phyloP scores from a whole-genome alignment of 2,888 invertebrate genomes.

The Brassicogethes aeneus region DNA sequence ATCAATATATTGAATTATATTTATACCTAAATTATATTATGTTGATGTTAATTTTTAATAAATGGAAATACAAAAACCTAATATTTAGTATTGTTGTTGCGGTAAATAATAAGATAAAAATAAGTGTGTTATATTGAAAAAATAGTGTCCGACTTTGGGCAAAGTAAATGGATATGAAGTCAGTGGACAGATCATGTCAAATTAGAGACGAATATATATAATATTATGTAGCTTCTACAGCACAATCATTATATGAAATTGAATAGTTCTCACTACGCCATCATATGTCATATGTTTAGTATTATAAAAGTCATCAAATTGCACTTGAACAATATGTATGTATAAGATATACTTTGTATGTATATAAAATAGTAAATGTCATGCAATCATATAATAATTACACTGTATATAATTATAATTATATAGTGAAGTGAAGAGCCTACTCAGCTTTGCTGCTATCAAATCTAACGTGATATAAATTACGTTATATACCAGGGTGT shows the following conservation, averaged over 20 bases:
- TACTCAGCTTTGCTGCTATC: constrained; percentile 37
- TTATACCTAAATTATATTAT: too few relatives aligned
- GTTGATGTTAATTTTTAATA: too few relatives aligned
- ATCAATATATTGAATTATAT: too few relatives aligned
- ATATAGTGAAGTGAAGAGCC: constrained; percentile 26
- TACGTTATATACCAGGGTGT: constrained; percentile 24
- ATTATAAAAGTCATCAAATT: constrained; percentile 33
- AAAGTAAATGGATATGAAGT: constrained; percentile 34
- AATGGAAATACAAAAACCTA: too few relatives aligned
- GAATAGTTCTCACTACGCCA: constrained; percentile 31
- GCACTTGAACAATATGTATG: constrained; percentile 23
- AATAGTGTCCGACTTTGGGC: constrained; percentile 11
- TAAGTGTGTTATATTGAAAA: too few relatives aligned
- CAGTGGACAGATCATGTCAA: constrained; percentile 34
- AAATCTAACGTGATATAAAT: constrained; percentile 25
- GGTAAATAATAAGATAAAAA: too few relatives aligned
- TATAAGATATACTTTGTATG: constrained; percentile 7
- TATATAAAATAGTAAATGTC: constrained; percentile 14
- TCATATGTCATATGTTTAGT: constrained; percentile 30
- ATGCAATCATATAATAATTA: constrained; percentile 35
- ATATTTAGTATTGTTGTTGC: too few relatives aligned
- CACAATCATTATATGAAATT: constrained; percentile 35
- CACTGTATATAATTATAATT: constrained; percentile 25
- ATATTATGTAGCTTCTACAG: constrained; percentile 27
- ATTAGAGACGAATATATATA: constrained; percentile 26